Conservation (phyloP, 1,140 invertebrate genomes). For the Cheumatopsyche charites region DNA sequence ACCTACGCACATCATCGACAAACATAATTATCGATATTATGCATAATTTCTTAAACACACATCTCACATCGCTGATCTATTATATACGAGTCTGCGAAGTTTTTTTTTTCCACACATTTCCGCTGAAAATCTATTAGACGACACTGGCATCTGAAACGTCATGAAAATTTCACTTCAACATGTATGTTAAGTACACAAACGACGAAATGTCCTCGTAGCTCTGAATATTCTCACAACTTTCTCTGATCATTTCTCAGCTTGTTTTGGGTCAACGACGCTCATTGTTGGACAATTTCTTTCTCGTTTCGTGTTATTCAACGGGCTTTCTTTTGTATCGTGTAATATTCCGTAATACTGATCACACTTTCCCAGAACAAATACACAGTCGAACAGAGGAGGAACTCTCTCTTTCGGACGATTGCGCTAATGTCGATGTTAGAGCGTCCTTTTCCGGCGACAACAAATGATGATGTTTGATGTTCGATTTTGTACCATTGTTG, state of each 20-base stretch:
- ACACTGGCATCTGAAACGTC: neutral
- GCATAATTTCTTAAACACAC: too few relatives aligned
- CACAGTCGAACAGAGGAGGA: neutral
- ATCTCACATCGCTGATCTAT: too few relatives aligned
- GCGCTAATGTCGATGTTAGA: neutral
- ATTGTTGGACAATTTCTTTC: neutral
- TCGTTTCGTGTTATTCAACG: neutral
- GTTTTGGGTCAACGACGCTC: constrained; percentile 25
- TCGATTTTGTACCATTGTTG: neutral
- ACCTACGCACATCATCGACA: too few relatives aligned
- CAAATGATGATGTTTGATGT: neutral
- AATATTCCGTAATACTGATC: constrained; percentile 19
- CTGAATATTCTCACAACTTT: constrained; percentile 25
- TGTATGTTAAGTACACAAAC: constrained; percentile 27
- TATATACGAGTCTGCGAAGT: too few relatives aligned
- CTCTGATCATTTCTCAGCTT: neutral
- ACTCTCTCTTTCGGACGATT: constrained; percentile 13
- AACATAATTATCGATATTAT: too few relatives aligned
- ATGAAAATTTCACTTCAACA: neutral
- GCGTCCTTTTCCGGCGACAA: neutral
- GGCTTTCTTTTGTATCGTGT: neutral
- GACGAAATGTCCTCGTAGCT: neutral
- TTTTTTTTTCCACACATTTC: too few relatives aligned
- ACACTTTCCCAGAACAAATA: constrained; percentile 18
- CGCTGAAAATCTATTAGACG: neutral